A percentile compares a stretch with the other conserved stretches of the same genome.
These are phyloP conservation scores for Drosophila tsacasi DNA, from an alignment of 1,140 invertebrate genomes.

Conservation along the genomic window DNA sequence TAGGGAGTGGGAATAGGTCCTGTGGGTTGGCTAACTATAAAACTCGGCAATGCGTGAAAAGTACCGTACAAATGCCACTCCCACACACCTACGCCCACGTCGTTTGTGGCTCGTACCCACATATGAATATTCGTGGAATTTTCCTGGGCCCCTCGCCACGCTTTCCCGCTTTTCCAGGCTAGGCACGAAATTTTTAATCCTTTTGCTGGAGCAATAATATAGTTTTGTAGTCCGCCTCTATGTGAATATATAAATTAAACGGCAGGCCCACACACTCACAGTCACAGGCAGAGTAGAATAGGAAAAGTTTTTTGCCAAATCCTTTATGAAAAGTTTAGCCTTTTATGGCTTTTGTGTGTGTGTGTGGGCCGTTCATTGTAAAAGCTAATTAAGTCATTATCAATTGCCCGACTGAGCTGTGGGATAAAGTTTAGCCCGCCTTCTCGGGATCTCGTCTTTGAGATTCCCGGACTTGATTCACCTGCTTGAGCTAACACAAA, in stretches of 20 bases:
- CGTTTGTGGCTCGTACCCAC: constrained; percentile 9
- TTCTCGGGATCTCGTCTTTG: constrained; percentile 29
- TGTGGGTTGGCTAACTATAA: constrained; percentile 65
- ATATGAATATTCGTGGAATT: constrained; percentile 34
- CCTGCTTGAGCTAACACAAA: not conserved
- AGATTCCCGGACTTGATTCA: constrained; percentile 11
- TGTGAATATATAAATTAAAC: constrained; percentile 76
- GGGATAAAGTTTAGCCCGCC: constrained; percentile 7
- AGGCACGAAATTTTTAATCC: constrained; percentile 80
- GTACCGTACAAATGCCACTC: constrained; percentile 59
- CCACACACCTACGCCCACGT: constrained; percentile 30
- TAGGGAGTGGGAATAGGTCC: not conserved
- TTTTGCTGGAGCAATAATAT: constrained; percentile 76
- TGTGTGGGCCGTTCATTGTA: constrained; percentile 34
- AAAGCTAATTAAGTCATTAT: constrained; percentile 82
- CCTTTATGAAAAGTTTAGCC: constrained; percentile 78
- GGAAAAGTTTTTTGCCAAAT: constrained; percentile 78
- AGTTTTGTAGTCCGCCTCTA: constrained; percentile 37
- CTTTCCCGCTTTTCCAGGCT: constrained; percentile 21
- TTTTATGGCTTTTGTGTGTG: constrained; percentile 55
- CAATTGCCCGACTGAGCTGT: constrained; percentile 57
- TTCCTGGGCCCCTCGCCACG: constrained; percentile 10
- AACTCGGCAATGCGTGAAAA: constrained; percentile 78
- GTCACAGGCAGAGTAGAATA: constrained; percentile 39
- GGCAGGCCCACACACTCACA: constrained; percentile 50